phyloP scores from a whole-genome alignment of 2,113 vertebrate genomes.

The Bubo blakistoni region DNA sequence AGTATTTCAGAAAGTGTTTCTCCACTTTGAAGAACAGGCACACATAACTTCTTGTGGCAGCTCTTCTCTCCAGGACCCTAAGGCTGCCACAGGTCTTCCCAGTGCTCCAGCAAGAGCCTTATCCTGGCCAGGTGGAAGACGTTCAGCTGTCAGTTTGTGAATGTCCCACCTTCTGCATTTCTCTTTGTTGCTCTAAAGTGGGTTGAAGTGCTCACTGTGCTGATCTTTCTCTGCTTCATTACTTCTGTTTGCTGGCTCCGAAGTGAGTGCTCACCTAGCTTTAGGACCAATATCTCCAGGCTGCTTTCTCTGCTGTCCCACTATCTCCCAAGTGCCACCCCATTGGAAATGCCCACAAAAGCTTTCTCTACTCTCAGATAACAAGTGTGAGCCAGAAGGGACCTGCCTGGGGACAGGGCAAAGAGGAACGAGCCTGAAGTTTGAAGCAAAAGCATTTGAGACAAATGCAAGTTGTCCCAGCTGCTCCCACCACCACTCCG shows the following conservation, averaged over 20 bases:
- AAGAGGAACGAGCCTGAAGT: neutral
- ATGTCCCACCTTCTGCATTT: neutral
- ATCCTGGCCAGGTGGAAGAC: neutral
- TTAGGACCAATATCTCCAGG: neutral
- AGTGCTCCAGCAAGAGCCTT: neutral
- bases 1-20: neutral
- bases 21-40: neutral
- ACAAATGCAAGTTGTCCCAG: neutral
- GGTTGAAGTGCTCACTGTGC: neutral
- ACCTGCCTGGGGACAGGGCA: neutral
- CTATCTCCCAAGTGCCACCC: neutral
- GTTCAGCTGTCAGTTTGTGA: neutral
- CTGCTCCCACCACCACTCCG: neutral
- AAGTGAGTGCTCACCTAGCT: neutral
- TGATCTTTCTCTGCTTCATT: neutral
- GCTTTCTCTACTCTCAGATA: neutral
- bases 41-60: neutral
- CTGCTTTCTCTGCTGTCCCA: neutral
- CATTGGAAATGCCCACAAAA: neutral
- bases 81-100: neutral
- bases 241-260: neutral
- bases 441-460: neutral
- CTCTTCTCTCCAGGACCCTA: neutral
- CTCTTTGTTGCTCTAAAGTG: neutral
- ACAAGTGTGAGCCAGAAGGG: rapidly evolving